Evolutionary conservation across 2,797 vertebrate genomes (phyloP).

Genomic region (Crossoptilon crossoptilon): DNA sequence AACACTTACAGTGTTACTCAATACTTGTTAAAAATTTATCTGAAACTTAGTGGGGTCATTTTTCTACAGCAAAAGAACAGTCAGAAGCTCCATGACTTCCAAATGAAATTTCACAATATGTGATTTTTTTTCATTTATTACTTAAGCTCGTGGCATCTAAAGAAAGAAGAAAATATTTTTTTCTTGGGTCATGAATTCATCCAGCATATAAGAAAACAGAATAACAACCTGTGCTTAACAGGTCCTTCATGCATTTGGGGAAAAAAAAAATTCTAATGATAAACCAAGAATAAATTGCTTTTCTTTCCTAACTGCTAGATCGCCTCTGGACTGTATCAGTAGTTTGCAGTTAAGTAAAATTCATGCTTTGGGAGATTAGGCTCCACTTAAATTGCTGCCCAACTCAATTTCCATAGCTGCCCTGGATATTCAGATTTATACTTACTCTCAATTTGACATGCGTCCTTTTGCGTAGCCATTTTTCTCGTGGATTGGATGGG

Average conservation of each 20-base stretch:
- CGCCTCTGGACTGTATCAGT: background rate
- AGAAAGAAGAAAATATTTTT: background rate
- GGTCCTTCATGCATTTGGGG: too few relatives aligned
- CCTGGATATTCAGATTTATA: background rate
- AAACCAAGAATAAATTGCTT: background rate
- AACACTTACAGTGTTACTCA: background rate
- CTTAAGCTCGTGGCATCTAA: background rate
- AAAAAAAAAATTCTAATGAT: background rate
- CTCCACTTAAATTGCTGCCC: background rate
- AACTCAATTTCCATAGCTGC: background rate
- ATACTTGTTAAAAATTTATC: background rate
- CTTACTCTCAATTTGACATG: slow-evolving; percentile 95
- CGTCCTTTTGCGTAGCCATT: slow-evolving; percentile 96
- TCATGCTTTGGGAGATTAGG: background rate
- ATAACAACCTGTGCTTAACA: background rate
- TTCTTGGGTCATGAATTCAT: background rate
- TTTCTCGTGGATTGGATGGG: slow-evolving; percentile 91
- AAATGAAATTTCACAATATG: background rate
- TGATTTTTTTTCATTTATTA: background rate
- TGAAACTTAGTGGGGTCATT: background rate
- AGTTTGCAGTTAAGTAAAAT: background rate
- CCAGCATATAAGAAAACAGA: background rate
- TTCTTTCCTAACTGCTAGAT: background rate
- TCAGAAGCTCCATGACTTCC: background rate
- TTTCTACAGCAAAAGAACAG: background rate